Base-by-base conservation (phyloP, 2,113 vertebrate species). In the Typhlomys cinereus region DNA sequence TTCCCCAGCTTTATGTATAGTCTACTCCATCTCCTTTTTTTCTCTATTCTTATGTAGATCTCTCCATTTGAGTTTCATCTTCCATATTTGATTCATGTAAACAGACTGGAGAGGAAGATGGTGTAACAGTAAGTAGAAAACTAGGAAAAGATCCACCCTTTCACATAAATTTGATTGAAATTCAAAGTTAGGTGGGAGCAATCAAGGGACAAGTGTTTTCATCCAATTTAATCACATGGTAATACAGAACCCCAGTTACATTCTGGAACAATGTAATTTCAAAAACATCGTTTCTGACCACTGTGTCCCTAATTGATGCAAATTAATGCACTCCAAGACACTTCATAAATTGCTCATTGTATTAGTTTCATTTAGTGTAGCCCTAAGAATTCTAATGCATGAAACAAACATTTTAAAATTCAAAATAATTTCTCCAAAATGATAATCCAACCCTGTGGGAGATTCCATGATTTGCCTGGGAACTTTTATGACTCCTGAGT, bases 211-310 rank as follows among this genome's bases (percentile, higher is more conserved):
- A 81, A 5, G 31, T 27, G 14, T 73, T 44, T 74, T 67, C 81
- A 74, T 94, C 29, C 91, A 84, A 89, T 92, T 83, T 57, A 88
- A 94, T 29, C 31, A 64, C 87, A 9, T 23, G 85, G 57, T 2
- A 81, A 85, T 48, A 7, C 8, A 88, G 36, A n/a, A 48, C 34
- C 73, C 57, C 88, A 74, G 9, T 85, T 73, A 73, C 17, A 78
- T 78, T 46, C 78, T 75, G 14, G 14, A 39, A 76, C 41, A 61
- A 21, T 2, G 25, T 36, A 41, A 15, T 6, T 48, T 39, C n/a
- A 85, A 67, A 84, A 88, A 67, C 52, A 9, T 88, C 25, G 46
- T 36, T 61, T 85, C 36, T 92, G 20, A 85, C 23, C 54, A 50
- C 0, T 79, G 7, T 61, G 4, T 25, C 17, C 39, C 89, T 64